Evolutionary conservation across 2,888 invertebrate species (phyloP), one percentile per base, ranked within the genome.

Genomic region (Automeris io): DNA sequence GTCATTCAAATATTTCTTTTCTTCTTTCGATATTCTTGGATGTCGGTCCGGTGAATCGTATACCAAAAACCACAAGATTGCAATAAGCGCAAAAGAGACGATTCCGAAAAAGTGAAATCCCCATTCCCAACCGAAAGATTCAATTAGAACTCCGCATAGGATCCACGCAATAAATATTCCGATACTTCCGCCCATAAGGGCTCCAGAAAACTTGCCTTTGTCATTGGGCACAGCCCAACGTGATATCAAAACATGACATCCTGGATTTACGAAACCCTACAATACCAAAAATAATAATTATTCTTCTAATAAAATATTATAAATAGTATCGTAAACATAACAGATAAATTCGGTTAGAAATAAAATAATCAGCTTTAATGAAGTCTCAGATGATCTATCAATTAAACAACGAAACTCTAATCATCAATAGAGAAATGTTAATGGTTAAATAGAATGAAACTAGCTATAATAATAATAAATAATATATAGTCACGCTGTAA

Each of bases 211-310:
- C 54, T 89, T 88, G 1, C 90, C 87, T 57, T 88, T 89, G 57
- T 91, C 91, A 19, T 79, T 70, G 1, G 90, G 89, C 0, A 90
- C 90, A 0, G 90, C 76, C 91, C 91, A 91, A 50, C 82, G 81
- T 0, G 89, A 88, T 13, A 91, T 87, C 35, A 91, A 50, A 21
- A 77, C 74, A 47, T 88, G 88, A 18, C 81, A 68, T 1, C 85
- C 72, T 1, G 89, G 89, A 52, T 87, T 89, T 1, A 79, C 59
- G 1, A 82, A 58, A 2, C 89, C 89, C 63, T 85, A 41, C 5
- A 38, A 47, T 9, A 23, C 6, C 5, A 35, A 22, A 24, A n/a
- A n/a, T n/a, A n/a, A n/a, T n/a, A n/a, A n/a, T n/a, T n/a, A n/a
- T n/a, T n/a, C n/a, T n/a, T n/a, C n/a, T n/a, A n/a, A n/a, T n/a